These are phyloP conservation scores for Synodontis membranacea DNA, from an alignment of 2,113 vertebrate species.

Conservation along the genomic window DNA sequence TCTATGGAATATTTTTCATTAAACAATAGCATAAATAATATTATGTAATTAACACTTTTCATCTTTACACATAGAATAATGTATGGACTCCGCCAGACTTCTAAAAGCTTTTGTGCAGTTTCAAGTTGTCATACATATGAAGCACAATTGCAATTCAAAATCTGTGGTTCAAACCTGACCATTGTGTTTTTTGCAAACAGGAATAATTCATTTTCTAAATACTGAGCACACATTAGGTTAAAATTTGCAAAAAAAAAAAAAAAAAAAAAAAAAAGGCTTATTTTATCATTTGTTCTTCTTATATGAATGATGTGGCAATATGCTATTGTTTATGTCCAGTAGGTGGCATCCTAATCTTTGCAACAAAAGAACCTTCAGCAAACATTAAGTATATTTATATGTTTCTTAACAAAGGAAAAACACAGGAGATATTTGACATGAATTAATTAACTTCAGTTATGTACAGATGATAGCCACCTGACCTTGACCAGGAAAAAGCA, in stretches of 20 bases:
- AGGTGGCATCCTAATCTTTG: background rate
- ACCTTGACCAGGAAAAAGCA: no score
- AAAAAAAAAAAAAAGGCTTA: no score
- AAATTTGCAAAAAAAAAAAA: background rate
- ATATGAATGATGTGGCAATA: background rate
- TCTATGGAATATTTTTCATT: background rate
- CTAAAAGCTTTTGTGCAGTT: background rate
- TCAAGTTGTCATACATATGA: background rate
- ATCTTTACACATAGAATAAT: background rate
- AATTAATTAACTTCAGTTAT: background rate
- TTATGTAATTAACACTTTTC: background rate
- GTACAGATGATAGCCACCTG: no score
- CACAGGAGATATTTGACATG: background rate
- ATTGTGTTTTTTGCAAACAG: background rate
- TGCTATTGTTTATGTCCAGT: background rate
- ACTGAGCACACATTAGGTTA: background rate
- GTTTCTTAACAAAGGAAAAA: background rate
- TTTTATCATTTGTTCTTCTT: background rate
- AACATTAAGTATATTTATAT: background rate
- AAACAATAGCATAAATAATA: background rate
- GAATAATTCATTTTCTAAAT: background rate
- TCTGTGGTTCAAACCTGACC: background rate
- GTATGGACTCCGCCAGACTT: background rate
- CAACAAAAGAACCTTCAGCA: background rate
- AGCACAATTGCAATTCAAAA: slow-evolving; percentile 3